Base-by-base conservation (phyloP, 2,888 invertebrate species). In the Tridacna gigas region DNA sequence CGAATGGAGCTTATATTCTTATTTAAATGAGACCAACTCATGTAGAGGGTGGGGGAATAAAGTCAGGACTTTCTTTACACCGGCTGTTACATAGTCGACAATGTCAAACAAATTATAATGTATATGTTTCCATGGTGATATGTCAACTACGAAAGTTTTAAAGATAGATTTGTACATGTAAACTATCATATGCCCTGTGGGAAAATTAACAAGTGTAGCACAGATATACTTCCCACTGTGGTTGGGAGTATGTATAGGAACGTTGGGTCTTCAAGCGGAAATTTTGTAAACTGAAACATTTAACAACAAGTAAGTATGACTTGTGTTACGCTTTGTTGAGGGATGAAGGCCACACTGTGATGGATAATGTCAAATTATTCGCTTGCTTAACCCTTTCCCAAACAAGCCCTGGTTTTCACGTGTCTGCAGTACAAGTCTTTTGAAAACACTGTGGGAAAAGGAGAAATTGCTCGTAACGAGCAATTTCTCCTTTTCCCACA, bases 41-140 rank as follows among this genome's bases (percentile, higher is more conserved):
- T 74, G 61, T 76, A 67, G 71, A 77, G 69, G 28, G 37, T 37
- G 37, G 69, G 69, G 51, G 83, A 78, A 83, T 83, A 79, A 80
- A 80, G 78, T 63, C 65, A 60, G 47, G 56, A 80, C 61, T 74
- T 47, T 60, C 79, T 74, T 25, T 67, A 83, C 67, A 51, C 86
- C 83, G 83, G 83, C 86, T 86, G 86, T 86, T 86, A 83, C 86
- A 79, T 60, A 81, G 77, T 81, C 77, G 73, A 79, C 51, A 69
- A 77, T 79, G 79, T 83, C 26, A 74, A 69, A 86, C 83, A 85
- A 82, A 83, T 78, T 81, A 80, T 77, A 78, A 80, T 88, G 90
- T 90, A 86, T 90, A 89, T 26, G 90, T 90, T 86, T 73, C 88
- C 84, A 91, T 91, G 88, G 86, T 56, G 78, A 91, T 89, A 76